Conservation (phyloP, 2,797 vertebrate genomes). For the Tragopan temminckii region DNA sequence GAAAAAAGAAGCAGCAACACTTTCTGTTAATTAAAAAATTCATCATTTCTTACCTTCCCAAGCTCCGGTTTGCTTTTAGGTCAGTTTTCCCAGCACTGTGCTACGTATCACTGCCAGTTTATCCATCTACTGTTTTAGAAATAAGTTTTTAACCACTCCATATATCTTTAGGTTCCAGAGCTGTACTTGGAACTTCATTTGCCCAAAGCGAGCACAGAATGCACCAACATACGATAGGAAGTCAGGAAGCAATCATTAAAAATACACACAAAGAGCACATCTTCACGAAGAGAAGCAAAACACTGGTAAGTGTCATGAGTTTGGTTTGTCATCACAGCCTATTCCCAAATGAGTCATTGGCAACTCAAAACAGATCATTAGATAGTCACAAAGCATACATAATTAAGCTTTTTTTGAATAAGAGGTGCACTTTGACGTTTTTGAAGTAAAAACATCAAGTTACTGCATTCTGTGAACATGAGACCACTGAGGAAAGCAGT, state of each 20-base stretch:
- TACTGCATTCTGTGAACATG: not conserved
- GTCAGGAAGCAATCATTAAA: slow-evolving; percentile 16
- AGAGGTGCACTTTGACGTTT: not conserved
- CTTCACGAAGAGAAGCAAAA: not conserved
- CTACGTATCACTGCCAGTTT: not conserved
- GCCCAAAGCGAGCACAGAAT: slow-evolving; percentile 3
- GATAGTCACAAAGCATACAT: not conserved
- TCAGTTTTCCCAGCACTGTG: not conserved
- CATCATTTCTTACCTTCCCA: not conserved
- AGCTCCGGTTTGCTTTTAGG: not conserved
- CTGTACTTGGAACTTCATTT: not conserved
- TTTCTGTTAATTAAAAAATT: not conserved
- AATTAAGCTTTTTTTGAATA: not conserved
- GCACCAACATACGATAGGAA: not conserved
- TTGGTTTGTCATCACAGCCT: slow-evolving; percentile 8
- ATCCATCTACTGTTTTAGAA: not conserved
- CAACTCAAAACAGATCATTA: slow-evolving; percentile 39
- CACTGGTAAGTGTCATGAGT: not conserved
- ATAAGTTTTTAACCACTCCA: not conserved
- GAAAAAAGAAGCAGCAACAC: not conserved
- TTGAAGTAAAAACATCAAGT: not conserved
- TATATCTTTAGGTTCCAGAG: not conserved
- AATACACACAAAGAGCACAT: not conserved
- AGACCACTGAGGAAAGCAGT: not conserved
- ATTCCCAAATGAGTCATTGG: slow-evolving; percentile 21